phyloP scores from a whole-genome alignment of 2,113 vertebrate genomes.

The Nicator chloris region DNA sequence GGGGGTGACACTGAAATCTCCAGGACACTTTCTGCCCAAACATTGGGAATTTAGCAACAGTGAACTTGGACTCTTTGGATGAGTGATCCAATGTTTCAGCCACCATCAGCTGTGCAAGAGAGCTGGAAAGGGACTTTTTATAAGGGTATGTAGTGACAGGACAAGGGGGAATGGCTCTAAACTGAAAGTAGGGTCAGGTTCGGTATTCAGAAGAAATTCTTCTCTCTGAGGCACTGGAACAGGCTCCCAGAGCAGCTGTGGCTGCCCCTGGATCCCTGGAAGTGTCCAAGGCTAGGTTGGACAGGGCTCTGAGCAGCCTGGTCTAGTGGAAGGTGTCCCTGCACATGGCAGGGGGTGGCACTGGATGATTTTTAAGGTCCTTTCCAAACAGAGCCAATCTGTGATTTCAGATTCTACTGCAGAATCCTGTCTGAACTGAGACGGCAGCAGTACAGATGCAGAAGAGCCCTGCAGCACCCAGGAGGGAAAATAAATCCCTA shows the following conservation, averaged over 20 bases:
- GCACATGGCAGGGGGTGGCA: neutral
- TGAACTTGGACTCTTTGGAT: neutral
- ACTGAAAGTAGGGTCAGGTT: too few relatives aligned
- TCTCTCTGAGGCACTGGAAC: neutral
- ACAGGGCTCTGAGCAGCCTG: accelerated
- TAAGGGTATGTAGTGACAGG: neutral
- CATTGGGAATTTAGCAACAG: neutral
- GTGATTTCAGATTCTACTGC: neutral
- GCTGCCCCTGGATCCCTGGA: neutral
- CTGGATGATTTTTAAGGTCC: neutral
- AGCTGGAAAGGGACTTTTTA: neutral
- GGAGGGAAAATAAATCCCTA: neutral
- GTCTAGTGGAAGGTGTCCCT: neutral
- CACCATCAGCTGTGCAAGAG: accelerated
- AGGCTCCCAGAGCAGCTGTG: neutral
- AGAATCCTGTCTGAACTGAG: neutral
- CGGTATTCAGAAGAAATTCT: neutral
- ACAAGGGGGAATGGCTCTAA: neutral
- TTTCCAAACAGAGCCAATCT: neutral
- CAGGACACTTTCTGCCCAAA: neutral
- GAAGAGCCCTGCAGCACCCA: neutral
- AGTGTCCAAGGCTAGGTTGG: neutral
- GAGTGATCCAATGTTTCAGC: accelerated
- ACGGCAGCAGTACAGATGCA: neutral
- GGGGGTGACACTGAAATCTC: neutral